A percentile compares a stretch with the other conserved stretches of the same genome.
Evolutionary conservation across 1,140 invertebrate genomes (phyloP).

Genomic region (Lordiphosa clarofinis): DNA sequence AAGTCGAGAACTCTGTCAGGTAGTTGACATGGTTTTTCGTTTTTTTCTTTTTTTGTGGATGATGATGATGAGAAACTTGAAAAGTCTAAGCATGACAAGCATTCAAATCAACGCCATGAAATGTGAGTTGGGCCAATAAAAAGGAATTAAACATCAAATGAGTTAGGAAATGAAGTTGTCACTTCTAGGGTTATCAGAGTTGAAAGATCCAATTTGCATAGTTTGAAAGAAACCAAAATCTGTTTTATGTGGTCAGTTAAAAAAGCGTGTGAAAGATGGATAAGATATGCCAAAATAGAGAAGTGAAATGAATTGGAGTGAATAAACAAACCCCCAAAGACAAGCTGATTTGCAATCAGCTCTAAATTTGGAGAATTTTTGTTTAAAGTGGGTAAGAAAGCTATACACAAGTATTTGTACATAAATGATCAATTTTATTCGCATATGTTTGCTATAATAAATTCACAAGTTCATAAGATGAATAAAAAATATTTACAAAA

Average conservation of each 20-base stretch:
- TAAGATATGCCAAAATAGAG: neutral
- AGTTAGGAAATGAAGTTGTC: slow-evolving; percentile 43
- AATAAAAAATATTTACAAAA: no score
- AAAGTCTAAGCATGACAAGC: slow-evolving; percentile 19
- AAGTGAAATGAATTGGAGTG: neutral
- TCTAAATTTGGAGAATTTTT: no score
- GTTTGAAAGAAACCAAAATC: neutral
- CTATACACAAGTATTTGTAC: no score
- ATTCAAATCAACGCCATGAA: slow-evolving; percentile 25
- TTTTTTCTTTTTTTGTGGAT: slow-evolving; percentile 1
- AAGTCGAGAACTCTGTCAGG: slow-evolving; percentile 33
- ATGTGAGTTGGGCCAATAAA: slow-evolving; percentile 26
- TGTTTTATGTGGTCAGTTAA: slow-evolving; percentile 4
- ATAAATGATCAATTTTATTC: no score
- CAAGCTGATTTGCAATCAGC: no score
- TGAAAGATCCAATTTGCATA: slow-evolving; percentile 26
- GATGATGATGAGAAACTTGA: slow-evolving; percentile 18
- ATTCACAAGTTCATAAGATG: no score
- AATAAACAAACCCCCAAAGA: no score
- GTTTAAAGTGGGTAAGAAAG: no score
- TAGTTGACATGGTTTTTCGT: slow-evolving; percentile 48
- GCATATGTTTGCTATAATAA: no score
- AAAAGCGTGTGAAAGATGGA: slow-evolving; percentile 9
- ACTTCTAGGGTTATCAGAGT: slow-evolving; percentile 35
- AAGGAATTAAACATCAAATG: slow-evolving; percentile 27